phyloP scores from a whole-genome alignment of 2,888 invertebrate genomes.

The Tanaodytes sp. region DNA sequence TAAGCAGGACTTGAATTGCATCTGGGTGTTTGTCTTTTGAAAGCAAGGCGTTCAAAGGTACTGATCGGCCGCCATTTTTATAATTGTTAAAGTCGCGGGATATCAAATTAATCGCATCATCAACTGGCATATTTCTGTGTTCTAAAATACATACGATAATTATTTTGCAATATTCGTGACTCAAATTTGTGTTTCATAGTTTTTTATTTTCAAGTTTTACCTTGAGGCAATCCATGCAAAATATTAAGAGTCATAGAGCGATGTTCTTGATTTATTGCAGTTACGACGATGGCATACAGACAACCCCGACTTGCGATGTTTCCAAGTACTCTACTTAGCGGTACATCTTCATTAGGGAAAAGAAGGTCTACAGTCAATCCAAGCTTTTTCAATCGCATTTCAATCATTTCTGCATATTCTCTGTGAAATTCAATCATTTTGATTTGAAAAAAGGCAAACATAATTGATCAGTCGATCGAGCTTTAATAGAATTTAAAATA shows the following conservation, averaged over 20 bases:
- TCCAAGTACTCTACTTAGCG: constrained; percentile 84
- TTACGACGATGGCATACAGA: constrained; percentile 89
- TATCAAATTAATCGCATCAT: constrained; percentile 88
- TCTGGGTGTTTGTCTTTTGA: constrained; percentile 73
- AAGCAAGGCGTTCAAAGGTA: constrained; percentile 75
- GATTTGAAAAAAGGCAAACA: neutral
- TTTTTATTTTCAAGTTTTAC: no score
- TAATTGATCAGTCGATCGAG: no score
- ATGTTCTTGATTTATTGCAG: constrained; percentile 88
- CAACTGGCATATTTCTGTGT: constrained; percentile 96
- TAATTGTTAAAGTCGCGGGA: constrained; percentile 81
- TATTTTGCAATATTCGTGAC: no score
- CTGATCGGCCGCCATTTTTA: constrained; percentile 76
- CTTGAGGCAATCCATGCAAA: constrained; percentile 91
- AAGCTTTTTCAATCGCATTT: constrained; percentile 83
- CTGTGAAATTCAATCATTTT: constrained; percentile 71
- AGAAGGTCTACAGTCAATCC: constrained; percentile 88
- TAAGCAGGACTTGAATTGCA: constrained; percentile 75
- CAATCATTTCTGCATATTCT: constrained; percentile 91
- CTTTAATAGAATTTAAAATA: neutral
- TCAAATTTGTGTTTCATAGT: no score
- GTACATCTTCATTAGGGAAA: constrained; percentile 93
- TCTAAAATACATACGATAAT: constrained; percentile 78
- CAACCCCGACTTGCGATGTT: constrained; percentile 92
- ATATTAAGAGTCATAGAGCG: constrained; percentile 91